Base-by-base conservation (phyloP, 2,113 vertebrate species). In the Nannospalax galili region DNA sequence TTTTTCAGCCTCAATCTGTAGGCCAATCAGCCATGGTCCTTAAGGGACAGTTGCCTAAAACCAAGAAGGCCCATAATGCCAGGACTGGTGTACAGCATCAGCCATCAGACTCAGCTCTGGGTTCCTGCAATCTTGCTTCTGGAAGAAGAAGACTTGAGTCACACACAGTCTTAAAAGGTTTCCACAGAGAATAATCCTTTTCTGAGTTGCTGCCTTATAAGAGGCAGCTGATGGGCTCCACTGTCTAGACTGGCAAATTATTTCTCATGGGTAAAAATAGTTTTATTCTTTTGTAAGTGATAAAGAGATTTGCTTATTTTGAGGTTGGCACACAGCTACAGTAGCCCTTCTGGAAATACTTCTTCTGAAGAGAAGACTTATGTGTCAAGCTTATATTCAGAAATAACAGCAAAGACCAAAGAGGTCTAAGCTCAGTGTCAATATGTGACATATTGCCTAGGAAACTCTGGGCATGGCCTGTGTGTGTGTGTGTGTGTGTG, bases 201-300 rank as follows among this genome's bases (percentile, higher is more conserved):
- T 94, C 86, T 97, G 96, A 96, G 73, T 52, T 65, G 35, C 56
- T 90, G 90, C 87, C 90, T 90, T 73, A 84, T 0, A n/a, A 92
- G 91, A 94, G 42, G 78, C 30, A 86, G 92, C 48, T 73, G 64
- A 60, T 67, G 35, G 35, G 70, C 92, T 56, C 79, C 32, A 78
- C 88, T 42, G 96, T 96, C 95, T 96, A 96, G 95, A 97, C 96
- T 87, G 45, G 77, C 58, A 45, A 78, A 96, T 94, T 94, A 94
- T 87, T 96, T 96, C 96, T 95, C 92, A 84, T 45, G 77, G 86
- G 58, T 45, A 95, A 79, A 91, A 77, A 92, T 79, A 85, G 30
- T 22, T 84, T 65, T 75, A 11, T 52, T 52, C 48, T 60, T 86
- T 45, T 88, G 40, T n/a, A 90, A 92, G 52, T 42, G 35, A 93